Evolutionary conservation across 92 coral and sea anemone species (phyloP), one percentile per base, ranked within the genome.

Genomic region (Isaurus tuberculatus): DNA sequence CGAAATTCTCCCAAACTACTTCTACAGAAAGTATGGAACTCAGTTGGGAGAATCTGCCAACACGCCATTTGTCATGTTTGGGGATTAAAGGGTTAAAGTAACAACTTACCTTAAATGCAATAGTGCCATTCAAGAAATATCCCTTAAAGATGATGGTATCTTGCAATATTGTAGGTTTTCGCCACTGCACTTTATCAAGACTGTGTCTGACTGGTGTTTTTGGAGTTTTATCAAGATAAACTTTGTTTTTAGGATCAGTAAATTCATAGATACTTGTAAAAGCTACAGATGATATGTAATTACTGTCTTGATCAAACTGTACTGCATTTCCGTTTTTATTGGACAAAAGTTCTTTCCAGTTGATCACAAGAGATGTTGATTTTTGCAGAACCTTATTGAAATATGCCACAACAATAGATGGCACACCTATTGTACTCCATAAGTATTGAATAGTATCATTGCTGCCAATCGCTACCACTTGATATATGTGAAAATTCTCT

Each of bases 341-440:
- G 2, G 82, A 77, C 19, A 58, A 60, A 13, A 77, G 82, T 27
- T 33, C 25, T 63, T 11, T 6, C 82, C 82, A 77, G 27, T 77
- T 17, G 33, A 77, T 33, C 0, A 0, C 1, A 34, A 77, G 69
- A 33, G 82, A 16, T 0, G 37, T 1, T 23, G 19, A 19, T 6
- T 13, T 5, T 15, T 51, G 19, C 0, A 55, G 0, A 17, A 13
- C 27, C 36, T 36, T 65, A 32, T n/a, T 51, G 23, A 83, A 91
- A 78, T 95, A 92, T 13, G 94, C 98, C 58, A 92, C 88, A 57
- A 95, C 86, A 64, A 95, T 92, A 22, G 98, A 90, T 31, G 98
- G 98, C 0, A 91, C 83, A 4, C 88, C 89, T 79, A 88, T 48
- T 5, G 87, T 88, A 51, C 96, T 94, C 98, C 98, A 95, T 31